These are phyloP conservation scores for Caenorhabditis sulstoni DNA, from an alignment of 2,888 invertebrate species.

Conservation along the genomic window DNA sequence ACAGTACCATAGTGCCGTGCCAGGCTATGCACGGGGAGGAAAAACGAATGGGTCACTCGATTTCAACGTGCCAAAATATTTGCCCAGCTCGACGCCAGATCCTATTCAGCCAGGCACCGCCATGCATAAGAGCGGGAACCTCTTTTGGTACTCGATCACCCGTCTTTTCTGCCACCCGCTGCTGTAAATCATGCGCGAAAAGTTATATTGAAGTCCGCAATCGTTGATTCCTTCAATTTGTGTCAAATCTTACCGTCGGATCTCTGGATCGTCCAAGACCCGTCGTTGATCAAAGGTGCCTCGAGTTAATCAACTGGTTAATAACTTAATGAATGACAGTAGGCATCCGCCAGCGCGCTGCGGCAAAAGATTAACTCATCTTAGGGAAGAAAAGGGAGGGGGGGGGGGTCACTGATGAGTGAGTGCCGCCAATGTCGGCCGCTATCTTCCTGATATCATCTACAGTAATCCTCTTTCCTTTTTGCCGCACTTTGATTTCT, in stretches of 20 bases:
- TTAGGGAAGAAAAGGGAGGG: conserved; percentile 2
- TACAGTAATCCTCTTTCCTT: conserved; percentile 24
- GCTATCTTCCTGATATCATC: conserved; percentile 18
- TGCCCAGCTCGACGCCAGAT: conserved; percentile 18
- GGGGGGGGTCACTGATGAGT: conserved; percentile 9
- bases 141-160: not conserved
- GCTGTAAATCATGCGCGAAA: not conserved
- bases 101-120: not conserved
- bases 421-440: conserved; percentile 13
- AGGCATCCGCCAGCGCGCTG: conserved; percentile 48
- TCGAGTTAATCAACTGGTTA: conserved; percentile 61
- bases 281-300: conserved; percentile 46
- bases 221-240: not conserved
- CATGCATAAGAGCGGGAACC: not conserved
- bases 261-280: conserved; percentile 7
- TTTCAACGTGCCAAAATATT: conserved; percentile 13
- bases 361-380: conserved; percentile 59
- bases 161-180: not conserved
- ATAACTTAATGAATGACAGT: conserved; percentile 61
- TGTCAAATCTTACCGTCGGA: conserved; percentile 17
- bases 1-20: not conserved
- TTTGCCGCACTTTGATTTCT: conserved; percentile 16
- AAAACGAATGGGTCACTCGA: too few relatives aligned
- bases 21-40: too few relatives aligned
- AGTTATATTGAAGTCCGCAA: not conserved